Evolutionary conservation across 2,797 vertebrate species (phyloP).

Genomic region (Sorex maritimensis): DNA sequence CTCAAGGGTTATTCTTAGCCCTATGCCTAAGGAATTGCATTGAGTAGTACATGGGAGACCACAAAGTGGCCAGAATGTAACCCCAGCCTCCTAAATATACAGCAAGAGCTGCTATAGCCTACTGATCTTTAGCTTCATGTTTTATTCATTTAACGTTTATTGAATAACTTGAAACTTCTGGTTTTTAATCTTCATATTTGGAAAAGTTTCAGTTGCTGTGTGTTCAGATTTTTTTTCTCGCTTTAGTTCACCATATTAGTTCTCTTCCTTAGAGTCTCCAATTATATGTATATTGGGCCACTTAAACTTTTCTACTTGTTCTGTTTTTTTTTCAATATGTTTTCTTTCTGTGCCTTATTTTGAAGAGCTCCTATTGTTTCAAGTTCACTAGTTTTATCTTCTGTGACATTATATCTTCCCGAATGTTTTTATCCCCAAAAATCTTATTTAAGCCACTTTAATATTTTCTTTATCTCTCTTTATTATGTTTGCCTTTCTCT

Average conservation of each 20-base stretch:
- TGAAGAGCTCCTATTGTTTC: background rate
- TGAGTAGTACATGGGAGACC: too few species aligned
- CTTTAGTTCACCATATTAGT: background rate
- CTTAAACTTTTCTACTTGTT: too few species aligned
- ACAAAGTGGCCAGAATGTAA: too few species aligned
- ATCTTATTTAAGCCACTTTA: slow-evolving; percentile 9
- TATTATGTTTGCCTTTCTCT: background rate
- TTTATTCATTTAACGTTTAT: slow-evolving; percentile 13
- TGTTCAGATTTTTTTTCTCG: slow-evolving; percentile 3
- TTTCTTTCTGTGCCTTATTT: slow-evolving; percentile 23
- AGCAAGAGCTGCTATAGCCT: too few species aligned
- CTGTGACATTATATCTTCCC: background rate
- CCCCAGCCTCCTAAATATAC: too few species aligned
- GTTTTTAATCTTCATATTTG: slow-evolving; percentile 16
- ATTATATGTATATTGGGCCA: background rate
- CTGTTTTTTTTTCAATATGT: background rate
- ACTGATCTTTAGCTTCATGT: background rate
- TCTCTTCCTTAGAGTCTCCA: background rate
- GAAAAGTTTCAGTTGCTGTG: background rate
- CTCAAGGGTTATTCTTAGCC: too few species aligned
- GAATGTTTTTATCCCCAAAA: background rate
- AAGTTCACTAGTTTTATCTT: slow-evolving; percentile 36
- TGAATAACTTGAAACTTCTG: background rate
- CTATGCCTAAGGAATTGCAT: too few species aligned
- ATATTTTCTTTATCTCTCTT: slow-evolving; percentile 12